Conservation (phyloP, 2,888 invertebrate genomes). For the Sepiola atlantica region DNA sequence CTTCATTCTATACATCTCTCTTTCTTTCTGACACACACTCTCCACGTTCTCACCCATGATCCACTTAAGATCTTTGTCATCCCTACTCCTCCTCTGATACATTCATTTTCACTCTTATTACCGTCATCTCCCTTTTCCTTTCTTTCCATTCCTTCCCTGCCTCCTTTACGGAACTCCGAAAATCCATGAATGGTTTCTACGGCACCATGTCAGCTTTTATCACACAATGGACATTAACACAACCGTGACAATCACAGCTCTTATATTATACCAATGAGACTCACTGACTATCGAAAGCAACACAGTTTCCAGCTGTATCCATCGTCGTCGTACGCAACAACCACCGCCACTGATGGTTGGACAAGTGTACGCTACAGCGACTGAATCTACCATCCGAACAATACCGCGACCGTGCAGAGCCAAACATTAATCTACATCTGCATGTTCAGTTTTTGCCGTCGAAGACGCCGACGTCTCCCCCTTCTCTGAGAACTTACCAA, state of each 20-base stretch:
- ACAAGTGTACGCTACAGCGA: neutral
- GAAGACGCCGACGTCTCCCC: neutral
- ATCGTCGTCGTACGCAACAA: neutral
- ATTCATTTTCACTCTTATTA: too few species aligned
- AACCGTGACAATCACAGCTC: neutral
- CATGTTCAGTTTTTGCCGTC: neutral
- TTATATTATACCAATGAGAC: neutral
- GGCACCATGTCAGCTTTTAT: neutral
- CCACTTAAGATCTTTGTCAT: neutral
- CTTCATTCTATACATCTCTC: neutral
- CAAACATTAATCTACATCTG: neutral
- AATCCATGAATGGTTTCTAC: neutral
- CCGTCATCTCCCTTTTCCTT: neutral
- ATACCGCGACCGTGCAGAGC: neutral
- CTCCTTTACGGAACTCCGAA: neutral
- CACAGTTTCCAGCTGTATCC: neutral
- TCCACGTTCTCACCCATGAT: neutral
- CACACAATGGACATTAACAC: neutral
- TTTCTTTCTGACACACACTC: too few species aligned
- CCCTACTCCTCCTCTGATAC: neutral
- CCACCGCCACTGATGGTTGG: neutral
- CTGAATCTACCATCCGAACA: neutral
- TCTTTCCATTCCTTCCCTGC: neutral
- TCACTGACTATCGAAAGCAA: neutral
- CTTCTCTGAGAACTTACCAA: neutral